These are phyloP conservation scores for Tetragonula clypearis DNA, from an alignment of 1,140 invertebrate species.

Conservation along the genomic window DNA sequence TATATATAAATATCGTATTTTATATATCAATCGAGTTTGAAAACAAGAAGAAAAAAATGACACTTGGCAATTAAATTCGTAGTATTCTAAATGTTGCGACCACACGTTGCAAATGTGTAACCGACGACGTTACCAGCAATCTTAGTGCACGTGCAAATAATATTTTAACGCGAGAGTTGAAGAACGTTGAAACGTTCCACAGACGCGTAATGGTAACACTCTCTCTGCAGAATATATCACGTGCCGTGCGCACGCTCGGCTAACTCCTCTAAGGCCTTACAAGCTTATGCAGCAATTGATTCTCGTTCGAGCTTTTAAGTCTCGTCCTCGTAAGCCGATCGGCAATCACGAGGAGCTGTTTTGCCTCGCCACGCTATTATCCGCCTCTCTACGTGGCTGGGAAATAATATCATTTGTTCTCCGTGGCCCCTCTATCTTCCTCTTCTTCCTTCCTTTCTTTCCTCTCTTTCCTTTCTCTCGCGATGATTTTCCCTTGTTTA, in stretches of 20 bases:
- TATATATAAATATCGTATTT: no score
- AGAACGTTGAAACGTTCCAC: background rate
- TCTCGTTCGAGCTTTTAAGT: conserved; percentile 58
- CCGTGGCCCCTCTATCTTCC: background rate
- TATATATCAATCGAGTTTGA: no score
- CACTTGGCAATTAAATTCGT: background rate
- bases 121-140: no score
- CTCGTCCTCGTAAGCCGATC: conserved; percentile 56
- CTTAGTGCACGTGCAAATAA: background rate
- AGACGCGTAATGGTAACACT: background rate
- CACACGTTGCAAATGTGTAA: background rate
- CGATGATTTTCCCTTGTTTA: background rate
- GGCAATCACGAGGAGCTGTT: conserved; percentile 47
- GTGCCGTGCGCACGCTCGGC: conserved; percentile 49
- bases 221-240: conserved; percentile 25
- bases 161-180: background rate
- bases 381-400: conserved; percentile 21
- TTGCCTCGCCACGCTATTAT: conserved; percentile 43
- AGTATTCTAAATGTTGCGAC: background rate
- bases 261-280: conserved; percentile 46
- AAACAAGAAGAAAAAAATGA: no score
- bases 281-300: conserved; percentile 58
- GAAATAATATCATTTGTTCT: conserved; percentile 41
- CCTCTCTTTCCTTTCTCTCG: background rate
- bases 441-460: background rate